Evolutionary conservation across 2,113 vertebrate species (phyloP).

Genomic region (Megaleporinus macrocephalus): DNA sequence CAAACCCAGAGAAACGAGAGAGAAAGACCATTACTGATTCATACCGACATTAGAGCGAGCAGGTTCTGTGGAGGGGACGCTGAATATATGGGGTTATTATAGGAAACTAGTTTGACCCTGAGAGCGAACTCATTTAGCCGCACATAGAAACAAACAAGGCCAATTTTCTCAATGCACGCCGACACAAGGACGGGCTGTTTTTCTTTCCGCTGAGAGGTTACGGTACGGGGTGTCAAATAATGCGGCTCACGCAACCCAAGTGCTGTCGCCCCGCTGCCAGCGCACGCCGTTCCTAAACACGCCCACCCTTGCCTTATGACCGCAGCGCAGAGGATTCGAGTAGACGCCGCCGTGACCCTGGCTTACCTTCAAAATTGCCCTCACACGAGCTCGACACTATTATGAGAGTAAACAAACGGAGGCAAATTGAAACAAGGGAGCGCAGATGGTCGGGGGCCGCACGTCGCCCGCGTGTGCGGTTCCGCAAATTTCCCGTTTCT

Average conservation of each 20-base stretch:
- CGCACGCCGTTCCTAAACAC: constrained; percentile 1
- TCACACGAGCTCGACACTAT: not conserved
- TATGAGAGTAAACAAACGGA: constrained; percentile 15
- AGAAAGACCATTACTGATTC: constrained; percentile 25
- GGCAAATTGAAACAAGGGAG: constrained; percentile 21
- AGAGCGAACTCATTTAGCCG: not conserved
- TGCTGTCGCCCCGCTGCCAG: constrained; percentile 15
- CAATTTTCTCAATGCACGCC: not conserved
- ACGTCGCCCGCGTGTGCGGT: not conserved
- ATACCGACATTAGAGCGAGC: not conserved
- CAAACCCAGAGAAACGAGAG: not conserved
- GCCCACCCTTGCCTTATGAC: constrained; percentile 51
- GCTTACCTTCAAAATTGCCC: not conserved
- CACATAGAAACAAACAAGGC: not conserved
- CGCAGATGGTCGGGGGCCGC: not conserved
- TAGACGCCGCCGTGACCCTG: constrained; percentile 5
- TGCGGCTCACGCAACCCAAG: constrained; percentile 34
- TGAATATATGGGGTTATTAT: constrained; percentile 26
- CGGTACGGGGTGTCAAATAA: not conserved
- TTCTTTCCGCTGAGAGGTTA: not conserved
- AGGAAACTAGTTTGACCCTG: not conserved
- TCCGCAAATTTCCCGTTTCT: constrained; percentile 39
- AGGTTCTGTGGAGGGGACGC: not conserved
- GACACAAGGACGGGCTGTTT: not conserved
- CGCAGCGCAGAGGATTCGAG: not conserved